Conservation (phyloP, 2,797 vertebrate species). For the Amblyopsis hoosieri region DNA sequence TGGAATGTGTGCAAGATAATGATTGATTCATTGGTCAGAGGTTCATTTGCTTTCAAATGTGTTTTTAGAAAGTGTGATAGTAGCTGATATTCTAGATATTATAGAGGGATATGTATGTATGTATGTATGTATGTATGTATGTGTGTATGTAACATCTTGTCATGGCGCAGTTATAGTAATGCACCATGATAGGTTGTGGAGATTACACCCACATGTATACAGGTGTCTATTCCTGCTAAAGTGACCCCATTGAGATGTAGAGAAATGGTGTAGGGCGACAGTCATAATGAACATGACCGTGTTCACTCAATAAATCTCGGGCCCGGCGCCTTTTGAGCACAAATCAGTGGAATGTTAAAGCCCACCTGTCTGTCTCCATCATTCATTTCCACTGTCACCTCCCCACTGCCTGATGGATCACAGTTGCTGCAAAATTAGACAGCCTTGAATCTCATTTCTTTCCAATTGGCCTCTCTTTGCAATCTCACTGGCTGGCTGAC, state of each 20-base stretch:
- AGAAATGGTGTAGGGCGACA: constrained; percentile 99
- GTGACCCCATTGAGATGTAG: constrained; percentile 85
- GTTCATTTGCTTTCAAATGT: constrained; percentile 19
- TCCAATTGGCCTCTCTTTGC: constrained; percentile 93
- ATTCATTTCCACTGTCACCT: constrained; percentile 99
- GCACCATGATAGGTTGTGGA: constrained; percentile 19
- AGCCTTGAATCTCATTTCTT: constrained; percentile 99
- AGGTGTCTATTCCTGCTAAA: constrained; percentile 35
- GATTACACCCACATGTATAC: constrained; percentile 43
- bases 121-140: too few species aligned
- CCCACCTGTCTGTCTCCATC: constrained; percentile 99
- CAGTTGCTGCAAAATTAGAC: constrained; percentile 99
- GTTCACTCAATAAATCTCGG: constrained; percentile 86
- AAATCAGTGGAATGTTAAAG: constrained; percentile 99
- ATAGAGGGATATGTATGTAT: neutral
- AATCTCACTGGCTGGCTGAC: constrained; percentile 85
- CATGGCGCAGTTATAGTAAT: constrained; percentile 5
- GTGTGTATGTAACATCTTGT: constrained; percentile 2
- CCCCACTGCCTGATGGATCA: constrained; percentile 98
- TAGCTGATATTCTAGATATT: constrained; percentile 1
- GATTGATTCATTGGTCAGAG: constrained; percentile 10
- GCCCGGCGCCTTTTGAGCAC: constrained; percentile 97
- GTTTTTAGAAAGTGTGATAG: constrained; percentile 18
- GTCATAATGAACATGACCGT: constrained; percentile 96
- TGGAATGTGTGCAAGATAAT: too few species aligned